phyloP scores from a whole-genome alignment of 92 coral and sea anemone species.

The Porites divaricata region DNA sequence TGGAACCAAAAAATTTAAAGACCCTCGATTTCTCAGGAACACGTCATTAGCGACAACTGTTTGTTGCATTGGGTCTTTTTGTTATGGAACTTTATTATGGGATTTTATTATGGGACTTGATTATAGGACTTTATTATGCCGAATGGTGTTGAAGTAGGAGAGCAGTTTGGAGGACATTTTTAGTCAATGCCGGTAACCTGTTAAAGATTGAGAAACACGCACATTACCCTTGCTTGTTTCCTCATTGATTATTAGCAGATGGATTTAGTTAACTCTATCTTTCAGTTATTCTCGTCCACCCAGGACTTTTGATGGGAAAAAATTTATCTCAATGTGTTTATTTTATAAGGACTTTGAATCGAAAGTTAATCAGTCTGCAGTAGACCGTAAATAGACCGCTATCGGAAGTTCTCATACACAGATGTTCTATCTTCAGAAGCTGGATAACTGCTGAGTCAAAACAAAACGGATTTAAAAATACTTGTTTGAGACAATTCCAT shows the following conservation, averaged over 20 bases:
- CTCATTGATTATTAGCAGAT: not conserved
- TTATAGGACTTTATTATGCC: too few species aligned
- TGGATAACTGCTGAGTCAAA: not conserved
- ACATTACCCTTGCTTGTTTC: not conserved
- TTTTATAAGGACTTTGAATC: conserved; percentile 6
- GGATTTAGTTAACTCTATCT: conserved; percentile 12
- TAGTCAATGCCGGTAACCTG: not conserved
- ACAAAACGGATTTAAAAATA: too few species aligned
- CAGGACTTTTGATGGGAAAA: not conserved
- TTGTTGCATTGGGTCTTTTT: too few species aligned
- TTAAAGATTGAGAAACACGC: not conserved
- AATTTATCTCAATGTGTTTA: conserved; percentile 1
- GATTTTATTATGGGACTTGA: too few species aligned
- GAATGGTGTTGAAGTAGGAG: not conserved
- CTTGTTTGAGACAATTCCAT: too few species aligned
- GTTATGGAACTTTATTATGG: too few species aligned
- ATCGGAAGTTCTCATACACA: not conserved
- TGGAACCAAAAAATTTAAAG: too few species aligned
- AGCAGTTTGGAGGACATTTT: conserved; percentile 1
- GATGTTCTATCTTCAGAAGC: not conserved
- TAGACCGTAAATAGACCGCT: not conserved
- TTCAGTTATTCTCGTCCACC: conserved; percentile 1
- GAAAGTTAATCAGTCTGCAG: conserved; percentile 2
- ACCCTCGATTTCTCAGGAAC: too few species aligned
- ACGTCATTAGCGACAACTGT: too few species aligned